Evolutionary conservation across 2,888 invertebrate species (phyloP), one percentile per base, ranked within the genome.

Genomic region (Petrolisthes cinctipes): DNA sequence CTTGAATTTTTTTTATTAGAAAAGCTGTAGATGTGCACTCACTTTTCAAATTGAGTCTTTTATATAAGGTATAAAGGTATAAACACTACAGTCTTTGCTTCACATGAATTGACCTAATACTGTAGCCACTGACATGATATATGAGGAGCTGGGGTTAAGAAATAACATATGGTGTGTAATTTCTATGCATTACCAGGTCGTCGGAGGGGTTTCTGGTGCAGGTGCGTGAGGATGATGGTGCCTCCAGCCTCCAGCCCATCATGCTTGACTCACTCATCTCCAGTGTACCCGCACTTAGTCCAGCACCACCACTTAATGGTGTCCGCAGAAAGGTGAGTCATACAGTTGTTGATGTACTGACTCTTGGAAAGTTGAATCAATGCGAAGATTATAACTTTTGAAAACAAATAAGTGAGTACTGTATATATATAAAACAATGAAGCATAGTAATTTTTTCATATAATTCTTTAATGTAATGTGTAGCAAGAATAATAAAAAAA

Each of bases 161-260:
- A 37, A 37, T 37, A 2, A 37, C 37, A 37, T 37, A 37, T 37
- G 37, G 37, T 61, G 61, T 61, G 17, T 61, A 61, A 61, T 17
- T 9, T 3, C 17, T 61, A 51, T 75, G 6, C 14, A 78, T 79
- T 78, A 82, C 17, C 75, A 88, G 87, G 68, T 81, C 87, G 71
- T 88, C 87, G 11, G 87, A 88, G 56, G 87, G 84, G 11, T 88
- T 88, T 79, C 81, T 88, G 71, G 87, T 88, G 20, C 88, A 88
- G 82, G 88, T 88, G 51, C 57, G 83, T 9, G 88, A 85, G 17
- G 88, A 88, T 68, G 88, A 88, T 56, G 81, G 83, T 20, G 81
- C 66, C 51, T 85, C 85, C 66, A 85, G 82, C 54, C 61, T 88
- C 11, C 88, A 88, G 71, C 88, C 88, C 68, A 85, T 88, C 37